Evolutionary conservation across 2,113 vertebrate species (phyloP), one percentile per base, ranked within the genome.

Genomic region (Callospermophilus lateralis): DNA sequence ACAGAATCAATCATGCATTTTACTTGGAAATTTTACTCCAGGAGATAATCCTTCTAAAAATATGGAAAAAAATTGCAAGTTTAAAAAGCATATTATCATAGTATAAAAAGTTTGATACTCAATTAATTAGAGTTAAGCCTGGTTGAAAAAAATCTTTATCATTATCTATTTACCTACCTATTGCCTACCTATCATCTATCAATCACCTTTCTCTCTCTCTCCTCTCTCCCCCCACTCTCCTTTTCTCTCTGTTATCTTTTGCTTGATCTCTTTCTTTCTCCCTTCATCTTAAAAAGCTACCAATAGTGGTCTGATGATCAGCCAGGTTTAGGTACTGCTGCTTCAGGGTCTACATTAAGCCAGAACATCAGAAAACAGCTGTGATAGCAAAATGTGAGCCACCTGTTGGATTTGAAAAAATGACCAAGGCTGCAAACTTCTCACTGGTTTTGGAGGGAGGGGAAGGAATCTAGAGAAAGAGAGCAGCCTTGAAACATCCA

Each of bases 361-460:
- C 3, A 51, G 58, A 77, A 30, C 34, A 19, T 6, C 30, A 42
- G 39, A 53, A n/a, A 15, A 53, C 4, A 37, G 4, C 67, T 65
- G n/a, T 17, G n/a, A 53, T 6, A 1, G 3, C 11, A 58, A 34
- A 83, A n/a, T 1, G 8, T 11, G 45, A 90, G 22, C n/a, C 15
- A 37, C n/a, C 11, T 19, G 4, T 22, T 63, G 53, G n/a, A 15
- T 8, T 34, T 55, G 37, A 34, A 9, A 11, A 13, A 8, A 10
- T 1, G 30, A 17, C 3, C 0, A 7, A 17, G 51, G 20, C 7
- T n/a, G 9, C 1, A 7, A 15, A 4, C 19, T 34, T 15, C 20
- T 20, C 7, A 1, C 30, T 37, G 39, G 1, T 72, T 51, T 72
- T 13, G 34, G 76, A 37, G 34, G 34, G 17, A 53, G 34, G 28